phyloP scores from a whole-genome alignment of 1,140 invertebrate species.

The Palaemon carinicauda region DNA sequence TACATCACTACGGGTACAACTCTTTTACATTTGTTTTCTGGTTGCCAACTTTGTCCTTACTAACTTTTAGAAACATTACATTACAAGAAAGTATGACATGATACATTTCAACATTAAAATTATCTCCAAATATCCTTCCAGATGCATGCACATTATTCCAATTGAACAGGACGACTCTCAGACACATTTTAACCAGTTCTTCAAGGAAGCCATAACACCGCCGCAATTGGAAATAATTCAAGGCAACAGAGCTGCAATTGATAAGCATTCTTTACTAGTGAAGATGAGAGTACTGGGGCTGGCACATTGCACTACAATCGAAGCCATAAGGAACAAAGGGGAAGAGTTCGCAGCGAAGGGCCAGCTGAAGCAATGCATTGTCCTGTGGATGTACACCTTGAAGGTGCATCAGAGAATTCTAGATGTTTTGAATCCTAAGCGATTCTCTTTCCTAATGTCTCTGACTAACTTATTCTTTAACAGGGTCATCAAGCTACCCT shows the following conservation, averaged over 20 bases:
- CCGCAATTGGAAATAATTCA: conserved; percentile 86
- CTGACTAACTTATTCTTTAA: conserved; percentile 95
- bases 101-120: too few relatives aligned
- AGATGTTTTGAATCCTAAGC: conserved; percentile 92
- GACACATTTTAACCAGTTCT: conserved; percentile 87
- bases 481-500: conserved; percentile 73
- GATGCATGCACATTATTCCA: conserved; percentile 73
- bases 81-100: too few relatives aligned
- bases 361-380: conserved; percentile 88
- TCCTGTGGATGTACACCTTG: conserved; percentile 95
- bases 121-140: conserved; percentile 45
- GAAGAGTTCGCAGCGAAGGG: conserved; percentile 96
- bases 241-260: conserved; percentile 92
- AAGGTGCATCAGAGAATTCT: conserved; percentile 94
- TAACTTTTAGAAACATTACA: too few relatives aligned
- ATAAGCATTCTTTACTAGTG: conserved; percentile 94
- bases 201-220: conserved; percentile 79
- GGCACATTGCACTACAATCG: conserved; percentile 94
- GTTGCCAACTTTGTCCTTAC: too few relatives aligned
- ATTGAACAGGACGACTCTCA: conserved; percentile 75
- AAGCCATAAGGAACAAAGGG: conserved; percentile 92
- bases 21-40: too few relatives aligned
- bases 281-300: conserved; percentile 90
- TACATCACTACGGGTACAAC: too few relatives aligned
- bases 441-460: conserved; percentile 89